These are phyloP conservation scores for Siphamia tubifer DNA, from an alignment of 2,113 vertebrate species.

Conservation along the genomic window DNA sequence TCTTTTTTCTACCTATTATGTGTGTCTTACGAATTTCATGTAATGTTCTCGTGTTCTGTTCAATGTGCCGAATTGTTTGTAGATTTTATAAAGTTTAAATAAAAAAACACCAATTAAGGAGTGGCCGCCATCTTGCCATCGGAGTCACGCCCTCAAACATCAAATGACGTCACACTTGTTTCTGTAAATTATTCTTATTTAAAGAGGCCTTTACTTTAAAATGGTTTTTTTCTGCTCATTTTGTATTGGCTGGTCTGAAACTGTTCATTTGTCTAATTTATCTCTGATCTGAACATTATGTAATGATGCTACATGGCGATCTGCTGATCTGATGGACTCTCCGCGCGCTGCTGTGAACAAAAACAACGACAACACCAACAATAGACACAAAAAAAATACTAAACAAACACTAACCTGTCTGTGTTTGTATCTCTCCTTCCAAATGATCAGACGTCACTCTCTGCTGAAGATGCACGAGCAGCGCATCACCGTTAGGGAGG, in stretches of 20 bases:
- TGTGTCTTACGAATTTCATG: no score
- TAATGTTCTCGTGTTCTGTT: no score
- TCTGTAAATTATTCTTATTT: not conserved
- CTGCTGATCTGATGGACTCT: no score
- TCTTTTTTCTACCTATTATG: no score
- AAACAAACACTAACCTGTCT: not conserved
- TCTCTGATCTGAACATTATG: not conserved
- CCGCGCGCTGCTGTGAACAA: no score
- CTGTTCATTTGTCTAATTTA: not conserved
- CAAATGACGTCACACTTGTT: not conserved
- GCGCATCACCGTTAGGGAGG: slow-evolving; percentile 18
- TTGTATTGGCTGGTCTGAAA: not conserved
- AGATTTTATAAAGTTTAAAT: no score
- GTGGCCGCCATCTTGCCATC: not conserved
- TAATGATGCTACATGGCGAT: no score
- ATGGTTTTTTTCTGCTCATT: not conserved
- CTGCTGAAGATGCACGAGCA: not conserved
- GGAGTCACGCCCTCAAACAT: not conserved
- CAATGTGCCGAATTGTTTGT: no score
- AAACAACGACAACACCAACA: not conserved
- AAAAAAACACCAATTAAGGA: not conserved
- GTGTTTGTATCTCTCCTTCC: not conserved
- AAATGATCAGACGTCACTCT: not conserved
- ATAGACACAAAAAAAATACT: no score
- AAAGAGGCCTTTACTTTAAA: not conserved